Base-by-base conservation (phyloP, 1,140 invertebrate genomes). In the Grapholita molesta region DNA sequence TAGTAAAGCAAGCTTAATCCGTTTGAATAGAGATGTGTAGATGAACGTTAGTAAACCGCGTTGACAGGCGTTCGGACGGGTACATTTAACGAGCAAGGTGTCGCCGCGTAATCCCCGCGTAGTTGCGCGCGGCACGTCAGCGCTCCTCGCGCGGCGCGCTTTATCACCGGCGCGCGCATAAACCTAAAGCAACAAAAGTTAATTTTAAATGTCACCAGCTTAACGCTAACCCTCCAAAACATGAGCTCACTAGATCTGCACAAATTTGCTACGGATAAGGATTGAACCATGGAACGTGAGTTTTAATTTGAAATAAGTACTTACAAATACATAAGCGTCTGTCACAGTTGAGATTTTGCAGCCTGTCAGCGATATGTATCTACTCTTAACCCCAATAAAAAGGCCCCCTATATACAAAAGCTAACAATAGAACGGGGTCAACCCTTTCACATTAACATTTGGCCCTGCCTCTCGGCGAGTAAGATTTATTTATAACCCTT, bases 401-500 rank as follows among this genome's bases (percentile, higher is more conserved):
- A 64, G 61, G 32, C 24, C 64, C 33, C 64, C 23, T 33, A 35
- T 35, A 9, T 35, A 5, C n/a, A 15, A 9, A 28, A 30, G 32
- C 30, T 65, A 72, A 76, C 71, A 72, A 71, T 74, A 77, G 77
- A 53, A 55, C 64, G 15, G 28, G 24, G 25, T 57, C 82, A 89
- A 85, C 86, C 85, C 85, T 88, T 88, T 87, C 76, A 76, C 74
- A 69, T 73, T 64, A 71, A 64, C 25, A 79, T 74, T 68, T 70
- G 76, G 78, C 71, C 69, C 79, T 80, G 78, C 80, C 75, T 61
- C 80, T 84, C 68, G 35, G 12, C 55, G 48, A 65, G 70, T 72
- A 72, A 71, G 78, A 84, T 87, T 82, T 86, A 83, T 85, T 86
- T 87, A 87, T 79, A 90, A 88, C 84, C 87, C 87, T 88, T 89